Percentiles rank a stretch among this genome's conserved stretches.
Conservation (phyloP, 2,113 vertebrate species). For the Platycercus adscitus region DNA sequence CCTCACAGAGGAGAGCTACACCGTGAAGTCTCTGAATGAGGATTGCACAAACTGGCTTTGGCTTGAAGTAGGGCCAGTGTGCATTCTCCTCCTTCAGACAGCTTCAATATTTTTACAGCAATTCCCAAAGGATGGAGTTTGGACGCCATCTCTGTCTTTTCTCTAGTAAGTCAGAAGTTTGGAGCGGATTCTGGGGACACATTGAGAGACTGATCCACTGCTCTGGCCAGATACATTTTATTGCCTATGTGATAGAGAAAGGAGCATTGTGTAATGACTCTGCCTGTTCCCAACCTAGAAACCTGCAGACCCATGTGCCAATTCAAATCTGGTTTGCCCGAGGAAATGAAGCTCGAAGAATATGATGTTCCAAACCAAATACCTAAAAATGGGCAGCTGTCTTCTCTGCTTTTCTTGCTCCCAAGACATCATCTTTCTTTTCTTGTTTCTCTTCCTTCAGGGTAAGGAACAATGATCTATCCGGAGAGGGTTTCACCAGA, state of each 20-base stretch:
- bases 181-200: not conserved
- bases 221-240: not conserved
- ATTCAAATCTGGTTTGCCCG: not conserved
- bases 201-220: not conserved
- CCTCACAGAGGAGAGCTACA: not conserved
- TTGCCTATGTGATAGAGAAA: not conserved
- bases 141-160: not conserved
- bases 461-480: not conserved
- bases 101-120: not conserved
- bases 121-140: not conserved
- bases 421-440: not conserved
- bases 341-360: not conserved
- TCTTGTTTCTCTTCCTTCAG: not conserved
- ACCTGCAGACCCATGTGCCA: not conserved
- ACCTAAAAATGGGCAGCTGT: not conserved
- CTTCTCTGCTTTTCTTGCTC: not conserved
- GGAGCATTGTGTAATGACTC: not conserved
- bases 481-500: not conserved
- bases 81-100: not conserved
- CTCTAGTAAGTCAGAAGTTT: not conserved
- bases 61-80: not conserved
- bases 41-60: not conserved
- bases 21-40: accelerated
- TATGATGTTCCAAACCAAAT: not conserved
- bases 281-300: not conserved